Evolutionary conservation across 2,797 vertebrate genomes (phyloP), one percentile per base, ranked within the genome.

Genomic region (Sebastes trivittatus): DNA sequence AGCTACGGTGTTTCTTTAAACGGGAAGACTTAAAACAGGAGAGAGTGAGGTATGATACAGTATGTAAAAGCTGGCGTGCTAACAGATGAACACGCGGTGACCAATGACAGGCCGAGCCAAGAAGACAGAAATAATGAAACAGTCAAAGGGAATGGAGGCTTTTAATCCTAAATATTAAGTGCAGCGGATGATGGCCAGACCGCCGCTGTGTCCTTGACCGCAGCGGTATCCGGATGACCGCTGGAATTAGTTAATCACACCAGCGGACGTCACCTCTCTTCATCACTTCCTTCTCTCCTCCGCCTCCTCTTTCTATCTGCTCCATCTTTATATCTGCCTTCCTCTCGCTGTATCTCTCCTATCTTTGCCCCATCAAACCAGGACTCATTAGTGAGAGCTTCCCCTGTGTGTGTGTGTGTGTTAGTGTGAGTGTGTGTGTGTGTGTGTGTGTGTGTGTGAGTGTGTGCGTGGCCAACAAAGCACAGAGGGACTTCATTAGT

Each of bases 401-500:
- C 87, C 72, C 75, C 25, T 30, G 81, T 49, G 72, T 66, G 74
- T 56, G 77, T 64, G 36, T 42, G 38, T 42, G 38, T 14, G 38
- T 16, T n/a, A n/a, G n/a, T n/a, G n/a, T n/a, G n/a, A n/a, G 81
- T 52, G 72, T 64, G 74, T 56, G 77, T 61, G 36, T 8, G 36
- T 46, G 23, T 23, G 81, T 49, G 72, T 64, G 74, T 56, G 77
- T 65, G 63, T 20, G 64, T 3, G 72, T 38, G 77, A 16, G n/a
- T 27, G 70, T 18, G 62, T 66, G 79, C 18, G 67, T 58, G 78
- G 58, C 78, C 59, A 64, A 52, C 56, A 32, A 54, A 84, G 87
- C 87, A 87, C 89, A 88, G 77, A 86, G 89, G 85, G 92, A 91
- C 90, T 91, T 93, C 90, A 92, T 92, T 94, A 92, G 89, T 73